Evolutionary conservation across 2,888 invertebrate species (phyloP).

Genomic region (Hirtodrosophila trivittata): DNA sequence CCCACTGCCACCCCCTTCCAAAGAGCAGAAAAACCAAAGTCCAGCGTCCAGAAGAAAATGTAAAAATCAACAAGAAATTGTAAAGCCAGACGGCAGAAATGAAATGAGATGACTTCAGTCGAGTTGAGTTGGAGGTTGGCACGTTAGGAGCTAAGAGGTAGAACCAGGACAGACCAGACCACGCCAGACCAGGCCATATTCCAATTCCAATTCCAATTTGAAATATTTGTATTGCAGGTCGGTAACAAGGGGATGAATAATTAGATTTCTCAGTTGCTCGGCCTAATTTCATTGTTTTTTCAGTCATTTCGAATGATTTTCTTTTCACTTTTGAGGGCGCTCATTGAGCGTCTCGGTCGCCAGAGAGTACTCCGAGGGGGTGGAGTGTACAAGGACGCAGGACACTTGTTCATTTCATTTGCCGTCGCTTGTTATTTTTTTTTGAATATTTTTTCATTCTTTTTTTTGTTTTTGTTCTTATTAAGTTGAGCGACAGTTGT

Average conservation of each 20-base stretch:
- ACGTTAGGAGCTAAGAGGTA: not conserved
- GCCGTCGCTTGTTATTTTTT: conserved; percentile 26
- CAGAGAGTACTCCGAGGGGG: not conserved
- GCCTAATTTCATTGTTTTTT: conserved; percentile 82
- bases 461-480: conserved; percentile 61
- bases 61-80: conserved; percentile 27
- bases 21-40: conserved; percentile 4
- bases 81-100: conserved; percentile 26
- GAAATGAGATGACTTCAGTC: conserved; percentile 9
- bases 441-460: conserved; percentile 15
- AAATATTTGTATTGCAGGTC: conserved; percentile 42
- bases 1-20: not conserved
- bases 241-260: conserved; percentile 81
- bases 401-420: conserved; percentile 54
- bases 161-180: no score
- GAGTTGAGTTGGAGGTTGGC: not conserved
- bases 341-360: conserved; percentile 23
- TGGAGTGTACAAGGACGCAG: not conserved
- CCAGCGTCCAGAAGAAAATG: not conserved
- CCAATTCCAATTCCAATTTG: conserved; percentile 32
- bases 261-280: conserved; percentile 80
- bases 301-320: conserved; percentile 81
- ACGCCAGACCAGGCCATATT: no score
- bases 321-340: conserved; percentile 57
- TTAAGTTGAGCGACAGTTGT: conserved; percentile 80